Evolutionary conservation across 2,113 vertebrate species (phyloP).

Genomic region (Trichomycterus rosablanca): DNA sequence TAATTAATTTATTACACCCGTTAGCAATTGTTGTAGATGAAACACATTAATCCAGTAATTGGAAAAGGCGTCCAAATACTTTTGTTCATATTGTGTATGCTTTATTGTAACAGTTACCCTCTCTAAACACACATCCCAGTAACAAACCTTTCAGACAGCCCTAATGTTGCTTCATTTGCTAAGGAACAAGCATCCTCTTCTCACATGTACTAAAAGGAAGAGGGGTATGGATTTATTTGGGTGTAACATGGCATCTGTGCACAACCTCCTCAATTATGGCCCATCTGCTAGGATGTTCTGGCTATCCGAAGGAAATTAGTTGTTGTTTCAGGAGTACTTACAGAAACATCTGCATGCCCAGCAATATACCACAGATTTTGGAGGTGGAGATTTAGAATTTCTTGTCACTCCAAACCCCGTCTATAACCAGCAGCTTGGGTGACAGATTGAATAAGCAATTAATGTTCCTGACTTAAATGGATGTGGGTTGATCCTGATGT

Average conservation of each 20-base stretch:
- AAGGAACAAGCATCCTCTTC: constrained; percentile 81
- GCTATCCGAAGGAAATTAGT: constrained; percentile 69
- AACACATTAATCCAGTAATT: too few relatives aligned
- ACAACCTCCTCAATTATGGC: constrained; percentile 72
- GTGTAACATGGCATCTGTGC: constrained; percentile 77
- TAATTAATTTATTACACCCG: too few relatives aligned
- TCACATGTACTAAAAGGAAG: constrained; percentile 74
- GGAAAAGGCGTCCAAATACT: too few relatives aligned
- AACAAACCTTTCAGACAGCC: too few relatives aligned
- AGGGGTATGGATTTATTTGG: constrained; percentile 79
- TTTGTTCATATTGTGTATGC: too few relatives aligned
- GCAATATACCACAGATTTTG: constrained; percentile 48
- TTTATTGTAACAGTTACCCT: too few relatives aligned
- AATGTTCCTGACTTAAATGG: too few relatives aligned
- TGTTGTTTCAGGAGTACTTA: constrained; percentile 36
- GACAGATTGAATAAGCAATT: too few relatives aligned
- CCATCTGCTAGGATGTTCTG: constrained; percentile 76
- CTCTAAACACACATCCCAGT: too few relatives aligned
- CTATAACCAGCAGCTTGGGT: background rate
- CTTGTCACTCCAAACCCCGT: background rate
- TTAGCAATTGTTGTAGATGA: too few relatives aligned
- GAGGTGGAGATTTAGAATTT: constrained; percentile 21
- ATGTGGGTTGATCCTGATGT: too few relatives aligned
- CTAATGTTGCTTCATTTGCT: constrained; percentile 91
- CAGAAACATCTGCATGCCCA: constrained; percentile 63